Conservation (phyloP, 2,797 vertebrate genomes). For the Prionace glauca region DNA sequence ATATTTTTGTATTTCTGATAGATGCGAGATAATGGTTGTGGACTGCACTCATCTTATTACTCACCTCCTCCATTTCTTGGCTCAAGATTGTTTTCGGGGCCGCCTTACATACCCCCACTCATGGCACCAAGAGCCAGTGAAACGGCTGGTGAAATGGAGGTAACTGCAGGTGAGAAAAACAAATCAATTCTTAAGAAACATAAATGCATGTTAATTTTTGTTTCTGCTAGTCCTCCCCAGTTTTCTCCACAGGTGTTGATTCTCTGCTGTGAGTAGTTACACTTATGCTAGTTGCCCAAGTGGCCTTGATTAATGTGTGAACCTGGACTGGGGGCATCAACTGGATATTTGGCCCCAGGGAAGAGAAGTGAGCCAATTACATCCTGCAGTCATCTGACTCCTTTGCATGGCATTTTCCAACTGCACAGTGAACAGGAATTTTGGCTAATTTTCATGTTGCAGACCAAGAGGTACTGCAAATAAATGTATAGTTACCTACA, state of each 20-base stretch:
- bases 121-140: conserved; percentile 48
- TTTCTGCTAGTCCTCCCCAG: background rate
- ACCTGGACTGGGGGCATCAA: background rate
- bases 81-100: conserved; percentile 52
- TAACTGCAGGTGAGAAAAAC: conserved; percentile 45
- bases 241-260: background rate
- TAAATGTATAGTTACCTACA: background rate
- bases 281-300: background rate
- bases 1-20: conserved; percentile 43
- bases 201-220: background rate
- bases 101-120: conserved; percentile 54
- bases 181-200: background rate
- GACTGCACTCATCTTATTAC: conserved; percentile 55
- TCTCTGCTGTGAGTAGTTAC: background rate
- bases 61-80: conserved; percentile 53
- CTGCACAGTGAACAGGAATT: background rate
- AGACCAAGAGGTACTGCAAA: background rate
- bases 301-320: background rate
- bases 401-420: background rate
- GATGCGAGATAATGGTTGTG: conserved; percentile 52
- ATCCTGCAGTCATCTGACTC: background rate
- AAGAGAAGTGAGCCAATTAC: background rate
- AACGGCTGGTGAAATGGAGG: conserved; percentile 50
- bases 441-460: background rate
- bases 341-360: background rate